phyloP scores from a whole-genome alignment of 2,113 vertebrate genomes.

The Perca fluviatilis region DNA sequence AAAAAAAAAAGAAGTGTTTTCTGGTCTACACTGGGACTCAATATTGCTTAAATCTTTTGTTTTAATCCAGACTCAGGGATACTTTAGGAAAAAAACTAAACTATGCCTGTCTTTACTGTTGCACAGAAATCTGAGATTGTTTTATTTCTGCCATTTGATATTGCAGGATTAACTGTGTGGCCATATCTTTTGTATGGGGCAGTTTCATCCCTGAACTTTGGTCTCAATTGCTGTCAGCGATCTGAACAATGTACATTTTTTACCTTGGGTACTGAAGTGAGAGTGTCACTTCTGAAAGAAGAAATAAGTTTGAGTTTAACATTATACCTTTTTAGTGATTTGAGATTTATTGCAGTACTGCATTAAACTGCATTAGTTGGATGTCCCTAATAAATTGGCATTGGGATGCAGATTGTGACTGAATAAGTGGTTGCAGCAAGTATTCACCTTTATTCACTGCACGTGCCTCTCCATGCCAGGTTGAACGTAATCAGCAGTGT shows the following conservation, averaged over 20 bases:
- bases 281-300: neutral
- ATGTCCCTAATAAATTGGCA: neutral
- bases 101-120: constrained; percentile 2
- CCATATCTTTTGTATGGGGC: neutral
- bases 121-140: constrained; percentile 2
- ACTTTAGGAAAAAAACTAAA: constrained; percentile 1
- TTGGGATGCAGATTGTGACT: neutral
- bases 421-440: constrained; percentile 8
- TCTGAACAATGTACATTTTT: neutral
- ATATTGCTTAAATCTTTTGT: constrained; percentile 44
- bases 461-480: neutral
- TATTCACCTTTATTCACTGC: neutral
- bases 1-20: constrained; percentile 64
- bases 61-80: constrained; percentile 51
- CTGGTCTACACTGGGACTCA: constrained; percentile 30
- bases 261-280: neutral
- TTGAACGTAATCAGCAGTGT: constrained; percentile 35
- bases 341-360: neutral
- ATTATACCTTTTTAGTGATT: neutral
- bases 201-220: neutral
- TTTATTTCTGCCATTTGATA: constrained; percentile 15
- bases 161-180: neutral
- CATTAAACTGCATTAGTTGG: neutral
- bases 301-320: neutral
- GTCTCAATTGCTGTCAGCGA: neutral